phyloP scores from a whole-genome alignment of 2,797 vertebrate species.

The Lacerta agilis region DNA sequence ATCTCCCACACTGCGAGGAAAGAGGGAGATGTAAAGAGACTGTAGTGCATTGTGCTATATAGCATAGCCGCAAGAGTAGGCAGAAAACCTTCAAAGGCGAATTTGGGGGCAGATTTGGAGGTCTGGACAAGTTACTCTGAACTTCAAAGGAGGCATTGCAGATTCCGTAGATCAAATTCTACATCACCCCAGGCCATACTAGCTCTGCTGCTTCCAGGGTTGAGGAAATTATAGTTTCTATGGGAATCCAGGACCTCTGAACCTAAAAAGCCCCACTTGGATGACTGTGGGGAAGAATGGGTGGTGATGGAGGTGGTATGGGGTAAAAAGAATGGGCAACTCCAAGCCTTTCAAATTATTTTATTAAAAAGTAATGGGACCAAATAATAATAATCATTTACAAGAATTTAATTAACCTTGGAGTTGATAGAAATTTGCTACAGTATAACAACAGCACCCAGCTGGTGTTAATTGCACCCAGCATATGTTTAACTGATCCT shows the following conservation, averaged over 20 bases:
- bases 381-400: constrained; percentile 18
- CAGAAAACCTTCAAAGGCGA: neutral
- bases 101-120: neutral
- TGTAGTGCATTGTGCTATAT: neutral
- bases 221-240: too few species aligned
- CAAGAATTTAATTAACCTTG: constrained; percentile 11
- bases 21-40: neutral
- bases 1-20: neutral
- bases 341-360: neutral
- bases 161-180: neutral
- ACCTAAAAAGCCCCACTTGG: too few species aligned
- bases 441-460: neutral
- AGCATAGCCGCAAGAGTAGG: neutral
- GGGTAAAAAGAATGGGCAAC: neutral
- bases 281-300: too few species aligned
- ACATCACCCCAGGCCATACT: neutral
- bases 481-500: neutral
- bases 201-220: neutral
- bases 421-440: constrained; percentile 15
- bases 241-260: too few species aligned
- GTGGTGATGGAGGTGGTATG: too few species aligned
- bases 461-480: neutral
- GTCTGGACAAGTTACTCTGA: neutral
- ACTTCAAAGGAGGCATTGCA: neutral
- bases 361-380: neutral